These are phyloP conservation scores for Platygyra sinensis DNA, from an alignment of 64 coral and sea anemone genomes.

Conservation along the genomic window DNA sequence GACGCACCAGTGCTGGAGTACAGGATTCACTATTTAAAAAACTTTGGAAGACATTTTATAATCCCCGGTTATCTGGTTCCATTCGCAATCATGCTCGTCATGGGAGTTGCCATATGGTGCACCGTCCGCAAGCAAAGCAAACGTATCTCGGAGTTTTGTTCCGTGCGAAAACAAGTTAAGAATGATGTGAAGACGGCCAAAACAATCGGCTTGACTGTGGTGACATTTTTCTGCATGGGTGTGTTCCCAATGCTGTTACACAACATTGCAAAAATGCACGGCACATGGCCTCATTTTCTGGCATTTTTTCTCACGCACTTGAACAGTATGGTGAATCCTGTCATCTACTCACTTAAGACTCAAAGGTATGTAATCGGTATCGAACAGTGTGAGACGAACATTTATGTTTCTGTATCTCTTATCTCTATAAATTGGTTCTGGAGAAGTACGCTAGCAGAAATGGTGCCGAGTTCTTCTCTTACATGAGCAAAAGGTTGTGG, in stretches of 20 bases:
- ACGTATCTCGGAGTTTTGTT: slow-evolving; percentile 25
- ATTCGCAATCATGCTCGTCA: slow-evolving; percentile 38
- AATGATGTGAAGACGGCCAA: slow-evolving; percentile 76
- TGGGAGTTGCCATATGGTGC: slow-evolving; percentile 56
- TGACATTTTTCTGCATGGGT: slow-evolving; percentile 61
- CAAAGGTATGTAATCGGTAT: background rate
- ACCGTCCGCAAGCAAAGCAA: slow-evolving; percentile 19
- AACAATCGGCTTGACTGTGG: slow-evolving; percentile 62
- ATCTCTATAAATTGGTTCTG: no score
- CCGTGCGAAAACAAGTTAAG: slow-evolving; percentile 14
- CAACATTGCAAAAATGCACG: slow-evolving; percentile 61
- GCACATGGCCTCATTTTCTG: slow-evolving; percentile 60
- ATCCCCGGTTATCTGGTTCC: slow-evolving; percentile 66
- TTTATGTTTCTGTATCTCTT: background rate
- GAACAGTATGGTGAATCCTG: slow-evolving; percentile 71
- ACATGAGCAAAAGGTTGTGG: no score
- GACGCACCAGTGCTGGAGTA: slow-evolving; percentile 68
- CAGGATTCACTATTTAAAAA: slow-evolving; percentile 62
- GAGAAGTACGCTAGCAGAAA: no score
- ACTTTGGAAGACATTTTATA: slow-evolving; percentile 67
- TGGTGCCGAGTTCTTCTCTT: no score
- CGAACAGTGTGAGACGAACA: background rate
- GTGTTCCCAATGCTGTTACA: slow-evolving; percentile 65
- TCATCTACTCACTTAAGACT: slow-evolving; percentile 66
- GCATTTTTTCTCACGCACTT: slow-evolving; percentile 64